A percentile compares a stretch with the other conserved stretches of the same genome.
Evolutionary conservation across 2,888 invertebrate genomes (phyloP).

Genomic region (Germaria angustata): DNA sequence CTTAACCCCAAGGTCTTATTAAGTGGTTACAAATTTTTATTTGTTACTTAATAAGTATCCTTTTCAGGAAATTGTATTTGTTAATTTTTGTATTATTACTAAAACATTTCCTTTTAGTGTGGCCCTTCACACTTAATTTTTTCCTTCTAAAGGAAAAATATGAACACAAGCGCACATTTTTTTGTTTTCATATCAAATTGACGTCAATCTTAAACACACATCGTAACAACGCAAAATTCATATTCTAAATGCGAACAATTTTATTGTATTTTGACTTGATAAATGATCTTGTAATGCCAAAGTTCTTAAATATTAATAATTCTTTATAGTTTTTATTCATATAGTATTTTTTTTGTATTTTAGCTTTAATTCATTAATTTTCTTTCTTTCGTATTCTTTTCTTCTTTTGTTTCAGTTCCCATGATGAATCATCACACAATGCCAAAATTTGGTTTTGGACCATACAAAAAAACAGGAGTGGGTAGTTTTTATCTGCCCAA

Average conservation of each 20-base stretch:
- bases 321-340: slow-evolving; percentile 5
- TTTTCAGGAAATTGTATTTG: too few relatives aligned
- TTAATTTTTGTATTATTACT: too few relatives aligned
- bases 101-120: too few relatives aligned
- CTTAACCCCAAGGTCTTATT: too few relatives aligned
- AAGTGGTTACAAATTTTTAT: too few relatives aligned
- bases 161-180: background rate
- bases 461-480: slow-evolving; percentile 82
- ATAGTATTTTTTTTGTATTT: slow-evolving; percentile 8
- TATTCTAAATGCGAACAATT: too few relatives aligned
- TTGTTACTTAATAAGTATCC: too few relatives aligned
- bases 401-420: slow-evolving; percentile 82
- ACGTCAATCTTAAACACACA: background rate
- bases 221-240: too few relatives aligned
- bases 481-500: slow-evolving; percentile 84
- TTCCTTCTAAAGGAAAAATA: background rate
- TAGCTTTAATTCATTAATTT: slow-evolving; percentile 42
- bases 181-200: background rate
- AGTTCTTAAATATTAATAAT: slow-evolving; percentile 19
- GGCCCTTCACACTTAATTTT: too few relatives aligned
- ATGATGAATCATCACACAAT: slow-evolving; percentile 90
- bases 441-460: slow-evolving; percentile 85
- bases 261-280: slow-evolving; percentile 23
- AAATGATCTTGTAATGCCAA: slow-evolving; percentile 15
- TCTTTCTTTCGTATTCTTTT: background rate